phyloP scores from a whole-genome alignment of 2,113 vertebrate species.

The Rutilus rutilus region DNA sequence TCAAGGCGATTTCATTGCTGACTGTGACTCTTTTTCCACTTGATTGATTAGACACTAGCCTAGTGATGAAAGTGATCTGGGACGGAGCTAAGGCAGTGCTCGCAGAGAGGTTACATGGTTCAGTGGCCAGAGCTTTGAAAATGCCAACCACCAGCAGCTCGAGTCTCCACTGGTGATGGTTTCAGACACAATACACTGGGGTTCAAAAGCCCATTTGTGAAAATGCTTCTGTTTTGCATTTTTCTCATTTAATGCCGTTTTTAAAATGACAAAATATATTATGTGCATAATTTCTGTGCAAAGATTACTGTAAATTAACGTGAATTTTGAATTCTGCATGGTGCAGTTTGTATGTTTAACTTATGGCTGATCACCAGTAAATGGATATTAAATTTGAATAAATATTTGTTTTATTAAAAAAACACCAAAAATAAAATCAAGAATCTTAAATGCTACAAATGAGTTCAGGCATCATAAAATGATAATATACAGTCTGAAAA shows the following conservation, averaged over 20 bases:
- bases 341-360: not conserved
- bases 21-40: conserved; percentile 41
- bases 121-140: conserved; percentile 43
- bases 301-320: not conserved
- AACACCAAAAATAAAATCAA: not conserved
- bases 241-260: not conserved
- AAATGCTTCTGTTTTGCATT: not conserved
- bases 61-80: conserved; percentile 48
- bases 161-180: conserved; percentile 27
- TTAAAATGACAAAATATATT: not conserved
- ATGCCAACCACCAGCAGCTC: conserved; percentile 56
- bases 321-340: not conserved
- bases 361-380: not conserved
- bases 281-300: not conserved
- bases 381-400: not conserved
- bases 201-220: not conserved
- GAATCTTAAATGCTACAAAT: too few species aligned
- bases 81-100: conserved; percentile 41
- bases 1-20: conserved; percentile 26
- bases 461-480: too few species aligned
- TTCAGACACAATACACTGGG: conserved; percentile 6
- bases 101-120: conserved; percentile 41
- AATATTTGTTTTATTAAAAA: not conserved
- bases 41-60: conserved; percentile 46
- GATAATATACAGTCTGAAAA: too few species aligned